Evolutionary conservation across 2,888 invertebrate species (phyloP), one percentile per base, ranked within the genome.

Genomic region (Helobdella robusta): DNA sequence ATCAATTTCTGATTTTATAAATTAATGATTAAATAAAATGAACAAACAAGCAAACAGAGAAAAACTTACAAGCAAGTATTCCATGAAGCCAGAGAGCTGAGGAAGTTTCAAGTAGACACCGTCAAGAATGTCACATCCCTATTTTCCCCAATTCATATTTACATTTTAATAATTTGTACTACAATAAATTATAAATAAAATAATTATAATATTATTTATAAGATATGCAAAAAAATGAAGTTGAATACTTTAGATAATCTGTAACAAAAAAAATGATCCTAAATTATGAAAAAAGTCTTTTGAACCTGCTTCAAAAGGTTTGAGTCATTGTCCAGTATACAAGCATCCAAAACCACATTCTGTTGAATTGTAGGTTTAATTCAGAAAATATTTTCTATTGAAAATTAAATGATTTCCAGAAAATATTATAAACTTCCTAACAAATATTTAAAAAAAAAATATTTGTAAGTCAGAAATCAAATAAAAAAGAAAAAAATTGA

Each of bases 71-170:
- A 91, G 78, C 76, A 91, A 82, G 81, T 91, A 91, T 75, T 91
- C 89, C 54, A 91, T 77, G 2, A 94, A 80, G 0, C 91, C 92
- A 70, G 87, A 86, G n/a, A 90, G 80, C 64, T 91, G 87, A 0
- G 91, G 89, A 20, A 93, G 85, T 77, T 88, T 89, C 1, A 95
- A 83, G 77, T 93, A 95, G 68, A 90, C 85, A 0, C 97, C 97
- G 1, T 88, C 89, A 0, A 93, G 93, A 73, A 98, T 91, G 81
- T 97, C 95, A 79, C 93, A 91, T 18, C 94, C 95, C 81, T 81
- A 73, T 15, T 70, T 70, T 25, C 56, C 62, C 11, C 34, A 28
- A 35, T 15, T 6, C 6, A n/a, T 11, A 50, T 11, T 50, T 15
- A 50, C 6, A 50, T 50, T n/a, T n/a, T n/a, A n/a, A n/a, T n/a